Evolutionary conservation across 2,797 vertebrate genomes (phyloP).

Genomic region (Xenentodon cancila): DNA sequence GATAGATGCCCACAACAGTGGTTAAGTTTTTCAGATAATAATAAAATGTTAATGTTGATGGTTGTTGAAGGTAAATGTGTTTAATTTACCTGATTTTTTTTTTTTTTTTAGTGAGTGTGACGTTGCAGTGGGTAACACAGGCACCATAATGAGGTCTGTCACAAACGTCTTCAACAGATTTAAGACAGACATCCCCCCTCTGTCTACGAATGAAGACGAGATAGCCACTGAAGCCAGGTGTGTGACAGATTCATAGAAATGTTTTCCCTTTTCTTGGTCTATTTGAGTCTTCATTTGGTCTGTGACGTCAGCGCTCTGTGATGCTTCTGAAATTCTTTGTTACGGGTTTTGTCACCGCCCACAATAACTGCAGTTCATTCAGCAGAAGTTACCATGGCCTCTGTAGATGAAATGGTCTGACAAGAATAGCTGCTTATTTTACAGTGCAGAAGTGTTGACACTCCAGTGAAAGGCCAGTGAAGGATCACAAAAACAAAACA

Average conservation of each 20-base stretch:
- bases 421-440: slow-evolving; percentile 27
- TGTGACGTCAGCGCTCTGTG: not conserved
- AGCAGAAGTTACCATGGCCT: slow-evolving; percentile 3
- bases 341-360: slow-evolving; percentile 34
- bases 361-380: slow-evolving; percentile 32
- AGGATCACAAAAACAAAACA: slow-evolving; percentile 5
- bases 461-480: not conserved
- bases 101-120: slow-evolving; percentile 36
- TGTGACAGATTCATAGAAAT: not conserved
- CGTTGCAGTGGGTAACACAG: not conserved
- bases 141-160: slow-evolving; percentile 49
- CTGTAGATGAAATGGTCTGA: slow-evolving; percentile 17
- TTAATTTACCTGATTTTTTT: not conserved
- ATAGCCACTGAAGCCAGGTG: slow-evolving; percentile 43
- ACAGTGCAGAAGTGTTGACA: slow-evolving; percentile 13
- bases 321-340: slow-evolving; percentile 5
- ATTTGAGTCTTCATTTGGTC: slow-evolving; percentile 29
- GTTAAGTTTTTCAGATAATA: too few species aligned
- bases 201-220: slow-evolving; percentile 14
- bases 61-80: not conserved
- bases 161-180: slow-evolving; percentile 37
- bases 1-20: too few species aligned
- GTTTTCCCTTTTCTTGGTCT: not conserved
- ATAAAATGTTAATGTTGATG: too few species aligned
- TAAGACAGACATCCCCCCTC: slow-evolving; percentile 53